phyloP scores from a whole-genome alignment of 2,113 vertebrate genomes.

The Leptosomus discolor region DNA sequence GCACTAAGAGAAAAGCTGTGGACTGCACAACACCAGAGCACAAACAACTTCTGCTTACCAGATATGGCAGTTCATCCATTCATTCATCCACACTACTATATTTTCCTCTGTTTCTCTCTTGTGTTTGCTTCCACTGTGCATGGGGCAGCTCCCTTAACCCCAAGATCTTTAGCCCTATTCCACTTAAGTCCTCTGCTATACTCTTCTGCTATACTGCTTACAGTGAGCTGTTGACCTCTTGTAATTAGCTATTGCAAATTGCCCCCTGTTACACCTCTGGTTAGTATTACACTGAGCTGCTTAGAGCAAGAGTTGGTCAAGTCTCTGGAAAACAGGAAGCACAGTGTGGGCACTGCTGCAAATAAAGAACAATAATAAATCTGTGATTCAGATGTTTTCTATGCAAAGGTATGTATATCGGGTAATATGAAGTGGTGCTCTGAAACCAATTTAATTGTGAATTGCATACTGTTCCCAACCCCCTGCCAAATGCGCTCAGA shows the following conservation, averaged over 20 bases:
- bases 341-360: background rate
- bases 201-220: background rate
- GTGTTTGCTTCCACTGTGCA: background rate
- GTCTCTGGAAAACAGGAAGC: background rate
- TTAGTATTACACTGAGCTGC: background rate
- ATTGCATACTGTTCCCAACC: background rate
- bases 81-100: background rate
- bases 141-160: background rate
- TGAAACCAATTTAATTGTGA: background rate
- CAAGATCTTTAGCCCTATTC: background rate
- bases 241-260: background rate
- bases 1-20: background rate
- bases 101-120: background rate
- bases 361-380: background rate
- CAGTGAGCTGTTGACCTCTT: background rate
- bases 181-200: background rate
- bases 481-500: background rate
- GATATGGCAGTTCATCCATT: background rate
- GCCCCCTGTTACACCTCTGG: rapidly evolving
- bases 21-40: rapidly evolving
- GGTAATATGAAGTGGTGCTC: background rate
- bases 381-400: background rate
- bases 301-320: background rate
- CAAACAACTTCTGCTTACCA: background rate
- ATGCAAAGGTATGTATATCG: background rate